phyloP scores from a whole-genome alignment of 2,113 vertebrate species.

The Climacteris rufus region DNA sequence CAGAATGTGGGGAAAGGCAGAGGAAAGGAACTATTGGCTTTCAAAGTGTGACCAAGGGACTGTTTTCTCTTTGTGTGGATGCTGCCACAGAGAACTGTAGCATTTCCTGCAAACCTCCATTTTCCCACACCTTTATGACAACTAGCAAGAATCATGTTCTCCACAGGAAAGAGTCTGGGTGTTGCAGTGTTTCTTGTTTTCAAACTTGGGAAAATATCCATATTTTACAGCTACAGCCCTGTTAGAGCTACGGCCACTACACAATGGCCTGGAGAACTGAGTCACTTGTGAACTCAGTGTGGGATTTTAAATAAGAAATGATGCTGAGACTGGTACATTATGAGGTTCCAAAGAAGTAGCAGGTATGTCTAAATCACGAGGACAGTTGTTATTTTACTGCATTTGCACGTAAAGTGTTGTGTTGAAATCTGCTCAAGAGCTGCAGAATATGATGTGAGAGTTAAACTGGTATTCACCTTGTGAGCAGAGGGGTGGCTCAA shows the following conservation, averaged over 20 bases:
- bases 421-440: background rate
- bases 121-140: background rate
- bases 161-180: background rate
- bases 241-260: background rate
- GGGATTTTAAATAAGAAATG: background rate
- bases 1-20: background rate
- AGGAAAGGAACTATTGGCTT: background rate
- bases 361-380: background rate
- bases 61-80: background rate
- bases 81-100: background rate
- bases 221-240: background rate
- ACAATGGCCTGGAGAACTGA: background rate
- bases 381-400: background rate
- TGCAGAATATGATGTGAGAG: background rate
- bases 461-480: background rate
- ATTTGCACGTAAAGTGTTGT: background rate
- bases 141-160: slow-evolving; percentile 2
- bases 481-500: background rate
- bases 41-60: background rate
- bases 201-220: background rate
- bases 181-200: background rate
- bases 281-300: background rate
- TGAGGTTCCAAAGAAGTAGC: background rate
- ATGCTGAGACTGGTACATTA: background rate
- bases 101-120: slow-evolving; percentile 8